A percentile compares a stretch with the other conserved stretches of the same genome.
These are phyloP conservation scores for Mellilla xanthometata DNA, from an alignment of 2,888 invertebrate species.

Conservation along the genomic window DNA sequence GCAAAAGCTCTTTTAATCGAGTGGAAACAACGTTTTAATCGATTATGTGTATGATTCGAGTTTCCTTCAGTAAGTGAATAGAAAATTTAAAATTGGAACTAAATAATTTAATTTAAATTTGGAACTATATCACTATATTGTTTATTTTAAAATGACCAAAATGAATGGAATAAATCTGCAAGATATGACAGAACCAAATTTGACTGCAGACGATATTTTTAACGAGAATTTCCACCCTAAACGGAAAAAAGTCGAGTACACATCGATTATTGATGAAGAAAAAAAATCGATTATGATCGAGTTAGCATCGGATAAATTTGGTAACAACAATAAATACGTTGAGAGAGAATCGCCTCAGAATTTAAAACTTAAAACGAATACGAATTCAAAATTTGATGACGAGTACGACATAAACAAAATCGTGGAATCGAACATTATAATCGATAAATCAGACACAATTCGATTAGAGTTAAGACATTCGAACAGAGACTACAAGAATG, in stretches of 20 bases:
- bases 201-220: slow-evolving; percentile 63
- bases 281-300: slow-evolving; percentile 29
- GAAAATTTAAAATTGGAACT: too few relatives aligned
- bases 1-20: slow-evolving; percentile 4
- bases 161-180: slow-evolving; percentile 62
- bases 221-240: slow-evolving; percentile 51
- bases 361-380: slow-evolving; percentile 57
- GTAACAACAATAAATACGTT: slow-evolving; percentile 53
- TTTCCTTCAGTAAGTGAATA: too few relatives aligned
- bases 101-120: too few relatives aligned
- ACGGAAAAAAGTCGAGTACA: slow-evolving; percentile 54
- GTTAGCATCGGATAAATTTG: slow-evolving; percentile 32
- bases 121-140: too few relatives aligned
- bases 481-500: slow-evolving; percentile 34
- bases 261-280: slow-evolving; percentile 29
- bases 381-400: slow-evolving; percentile 43
- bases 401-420: slow-evolving; percentile 52
- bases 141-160: slow-evolving; percentile 60
- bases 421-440: slow-evolving; percentile 60
- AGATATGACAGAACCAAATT: slow-evolving; percentile 58
- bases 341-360: slow-evolving; percentile 39
- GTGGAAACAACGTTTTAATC: not conserved
- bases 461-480: slow-evolving; percentile 58
- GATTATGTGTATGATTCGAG: not conserved
- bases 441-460: slow-evolving; percentile 61